A percentile compares a stretch with the other conserved stretches of the same genome.
These are phyloP conservation scores for Nineta flava DNA, from an alignment of 2,888 invertebrate genomes.

Conservation along the genomic window DNA sequence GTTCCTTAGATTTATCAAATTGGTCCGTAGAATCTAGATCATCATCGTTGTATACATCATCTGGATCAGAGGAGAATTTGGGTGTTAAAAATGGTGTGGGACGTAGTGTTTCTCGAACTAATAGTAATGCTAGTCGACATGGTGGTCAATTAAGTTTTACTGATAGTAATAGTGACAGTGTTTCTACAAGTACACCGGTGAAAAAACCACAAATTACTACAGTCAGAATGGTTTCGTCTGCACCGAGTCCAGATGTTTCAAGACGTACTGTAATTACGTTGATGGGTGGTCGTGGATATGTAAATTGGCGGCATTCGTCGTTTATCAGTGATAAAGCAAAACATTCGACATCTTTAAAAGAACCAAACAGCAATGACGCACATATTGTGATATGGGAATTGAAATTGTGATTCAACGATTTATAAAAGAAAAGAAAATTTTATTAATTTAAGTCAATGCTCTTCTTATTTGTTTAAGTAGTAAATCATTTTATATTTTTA, in stretches of 20 bases:
- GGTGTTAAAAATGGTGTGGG: conserved; percentile 39
- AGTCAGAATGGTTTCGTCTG: conserved; percentile 11
- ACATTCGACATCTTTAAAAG: conserved; percentile 34
- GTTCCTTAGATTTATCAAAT: conserved; percentile 69
- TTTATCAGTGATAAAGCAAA: conserved; percentile 36
- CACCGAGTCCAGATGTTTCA: conserved; percentile 29
- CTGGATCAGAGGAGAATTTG: conserved; percentile 75
- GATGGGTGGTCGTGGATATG: conserved; percentile 78
- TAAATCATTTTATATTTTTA: too few relatives aligned
- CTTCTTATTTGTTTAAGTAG: too few relatives aligned
- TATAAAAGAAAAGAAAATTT: not conserved
- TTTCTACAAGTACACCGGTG: conserved; percentile 10
- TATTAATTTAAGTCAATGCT: not conserved
- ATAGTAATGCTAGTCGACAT: conserved; percentile 55
- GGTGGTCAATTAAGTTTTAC: conserved; percentile 26
- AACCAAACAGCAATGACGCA: conserved; percentile 69
- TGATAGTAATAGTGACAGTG: conserved; percentile 22
- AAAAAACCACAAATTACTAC: conserved; percentile 22
- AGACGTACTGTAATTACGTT: conserved; percentile 67
- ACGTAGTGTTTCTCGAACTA: conserved; percentile 56
- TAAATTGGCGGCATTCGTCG: conserved; percentile 67
- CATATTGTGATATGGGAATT: conserved; percentile 85
- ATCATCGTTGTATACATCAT: conserved; percentile 65
- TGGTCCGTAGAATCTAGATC: conserved; percentile 80
- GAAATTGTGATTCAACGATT: conserved; percentile 41